phyloP scores from a whole-genome alignment of 2,888 invertebrate genomes.

The Willowsia nigromaculata region DNA sequence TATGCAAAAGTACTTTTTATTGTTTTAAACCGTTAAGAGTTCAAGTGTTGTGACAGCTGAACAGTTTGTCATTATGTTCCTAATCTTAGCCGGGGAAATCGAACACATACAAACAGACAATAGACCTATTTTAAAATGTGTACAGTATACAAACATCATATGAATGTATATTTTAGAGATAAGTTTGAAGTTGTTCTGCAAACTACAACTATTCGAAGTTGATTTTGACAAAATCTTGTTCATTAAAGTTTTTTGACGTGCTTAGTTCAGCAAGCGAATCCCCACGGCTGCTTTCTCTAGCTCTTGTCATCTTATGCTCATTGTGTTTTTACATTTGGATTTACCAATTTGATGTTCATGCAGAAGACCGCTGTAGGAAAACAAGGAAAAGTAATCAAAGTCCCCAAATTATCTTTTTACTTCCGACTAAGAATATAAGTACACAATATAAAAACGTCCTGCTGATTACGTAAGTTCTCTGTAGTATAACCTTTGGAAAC shows the following conservation, averaged over 20 bases:
- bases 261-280: slow-evolving; percentile 1
- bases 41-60: not conserved
- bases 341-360: not conserved
- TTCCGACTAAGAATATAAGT: not conserved
- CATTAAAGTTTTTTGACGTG: slow-evolving; percentile 29
- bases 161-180: not conserved
- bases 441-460: slow-evolving; percentile 9
- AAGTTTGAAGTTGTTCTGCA: not conserved
- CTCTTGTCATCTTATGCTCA: not conserved
- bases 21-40: not conserved
- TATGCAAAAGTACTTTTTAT: not conserved
- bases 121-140: not conserved
- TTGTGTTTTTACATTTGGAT: slow-evolving; percentile 25
- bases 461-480: slow-evolving; percentile 8
- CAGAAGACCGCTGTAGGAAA: not conserved
- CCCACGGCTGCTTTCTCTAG: not conserved
- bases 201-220: not conserved
- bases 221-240: slow-evolving; percentile 35
- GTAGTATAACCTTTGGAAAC: slow-evolving; percentile 18
- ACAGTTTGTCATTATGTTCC: not conserved
- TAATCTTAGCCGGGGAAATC: not conserved
- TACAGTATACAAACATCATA: not conserved
- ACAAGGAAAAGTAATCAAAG: slow-evolving; percentile 49
- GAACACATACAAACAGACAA: not conserved
- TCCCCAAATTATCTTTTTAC: slow-evolving; percentile 53